Evolutionary conservation across 2,113 vertebrate genomes (phyloP), one percentile per base, ranked within the genome.

Genomic region (Osmerus eperlanus): DNA sequence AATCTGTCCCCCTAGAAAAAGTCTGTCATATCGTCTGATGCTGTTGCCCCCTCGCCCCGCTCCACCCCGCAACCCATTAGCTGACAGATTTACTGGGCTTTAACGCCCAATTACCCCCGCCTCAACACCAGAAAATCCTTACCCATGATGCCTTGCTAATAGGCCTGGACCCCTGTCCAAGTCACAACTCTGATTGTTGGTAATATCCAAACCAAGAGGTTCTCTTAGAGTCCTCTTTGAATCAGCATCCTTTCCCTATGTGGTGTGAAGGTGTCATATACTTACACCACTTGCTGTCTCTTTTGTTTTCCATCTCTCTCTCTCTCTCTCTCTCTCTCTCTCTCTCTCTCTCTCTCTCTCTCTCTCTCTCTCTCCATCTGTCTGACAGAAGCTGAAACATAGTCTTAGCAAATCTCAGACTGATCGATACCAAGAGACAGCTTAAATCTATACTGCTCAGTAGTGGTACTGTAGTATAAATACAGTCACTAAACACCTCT

Each of bases 41-140:
- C 41, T 75, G 66, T 51, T 52, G 54, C 68, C 70, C 67, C 47
- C 69, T 16, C 14, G 3, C 15, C 25, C 71, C 60, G 14, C 70
- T 70, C 47, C 69, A 16, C 14, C 8, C 15, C 19, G 67, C 68
- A 18, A 67, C 23, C 36, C 19, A 32, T 75, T 23, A 68, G 60
- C 72, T 64, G 71, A 77, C 70, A 55, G 68, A 74, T 80, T 78
- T 77, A 76, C 71, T 25, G n/a, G 52, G 71, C 54, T 74, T 79
- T 73, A 56, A 61, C 69, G 72, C 70, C 71, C 76, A 68, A 69
- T 81, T 67, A 72, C 51, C 53, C 32, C 18, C 32, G 56, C 16
- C 59, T 55, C 13, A 15, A 32, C 71, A 68, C 41, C 70, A 16
- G 16, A 13, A 67, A 55, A 32, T 64, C 65, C 71, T 75, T 74